Conservation (phyloP, 2,113 vertebrate genomes). For the Smithornis capensis region DNA sequence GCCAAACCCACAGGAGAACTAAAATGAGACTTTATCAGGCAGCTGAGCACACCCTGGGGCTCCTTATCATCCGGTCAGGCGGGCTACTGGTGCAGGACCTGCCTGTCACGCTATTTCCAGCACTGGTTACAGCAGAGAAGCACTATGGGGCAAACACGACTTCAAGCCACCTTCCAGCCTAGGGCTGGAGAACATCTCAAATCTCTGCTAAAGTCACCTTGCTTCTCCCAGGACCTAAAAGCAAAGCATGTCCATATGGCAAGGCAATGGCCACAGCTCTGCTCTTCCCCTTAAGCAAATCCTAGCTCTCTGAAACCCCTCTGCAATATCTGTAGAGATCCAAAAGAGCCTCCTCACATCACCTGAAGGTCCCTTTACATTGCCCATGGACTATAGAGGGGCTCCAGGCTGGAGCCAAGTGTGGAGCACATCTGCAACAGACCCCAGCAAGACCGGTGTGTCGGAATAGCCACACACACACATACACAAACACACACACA, state of each 20-base stretch:
- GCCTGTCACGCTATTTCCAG: background rate
- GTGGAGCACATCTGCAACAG: background rate
- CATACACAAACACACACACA: background rate
- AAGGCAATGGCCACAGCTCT: background rate
- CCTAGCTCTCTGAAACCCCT: background rate
- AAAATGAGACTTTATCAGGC: background rate
- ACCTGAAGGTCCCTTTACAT: background rate
- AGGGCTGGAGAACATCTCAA: background rate
- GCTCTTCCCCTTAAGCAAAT: background rate
- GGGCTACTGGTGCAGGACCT: background rate
- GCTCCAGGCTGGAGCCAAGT: background rate
- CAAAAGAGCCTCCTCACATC: background rate
- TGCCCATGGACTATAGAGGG: rapidly evolving
- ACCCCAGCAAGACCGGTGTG: background rate
- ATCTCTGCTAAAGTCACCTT: background rate
- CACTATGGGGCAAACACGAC: background rate
- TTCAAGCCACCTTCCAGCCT: background rate
- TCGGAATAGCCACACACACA: background rate
- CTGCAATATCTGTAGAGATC: background rate
- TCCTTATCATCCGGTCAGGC: background rate
- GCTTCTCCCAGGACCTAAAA: background rate
- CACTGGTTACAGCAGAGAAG: background rate
- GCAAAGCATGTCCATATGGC: rapidly evolving
- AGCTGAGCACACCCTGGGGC: background rate
- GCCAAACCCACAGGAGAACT: background rate